A percentile compares a stretch with the other conserved stretches of the same genome.
phyloP scores from a whole-genome alignment of 2,888 invertebrate species.

The Trachelus troglodyta region DNA sequence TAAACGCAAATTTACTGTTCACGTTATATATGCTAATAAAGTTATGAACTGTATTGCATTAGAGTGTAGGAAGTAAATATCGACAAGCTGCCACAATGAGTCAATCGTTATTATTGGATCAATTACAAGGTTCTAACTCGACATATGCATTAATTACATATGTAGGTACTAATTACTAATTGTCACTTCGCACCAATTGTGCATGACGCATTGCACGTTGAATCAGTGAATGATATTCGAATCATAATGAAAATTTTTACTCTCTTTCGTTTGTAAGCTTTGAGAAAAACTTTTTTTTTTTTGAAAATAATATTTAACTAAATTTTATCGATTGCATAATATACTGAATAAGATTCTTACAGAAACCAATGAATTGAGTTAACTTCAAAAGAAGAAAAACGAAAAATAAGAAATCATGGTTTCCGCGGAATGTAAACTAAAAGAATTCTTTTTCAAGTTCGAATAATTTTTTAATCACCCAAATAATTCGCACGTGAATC shows the following conservation, averaged over 20 bases:
- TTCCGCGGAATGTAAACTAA: not conserved
- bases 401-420: not conserved
- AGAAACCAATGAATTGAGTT: not conserved
- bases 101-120: not conserved
- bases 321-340: not conserved
- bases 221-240: not conserved
- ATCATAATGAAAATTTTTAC: not conserved
- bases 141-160: not conserved
- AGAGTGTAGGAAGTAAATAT: not conserved
- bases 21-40: not conserved
- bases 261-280: not conserved
- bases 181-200: not conserved
- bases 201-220: not conserved
- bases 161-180: not conserved
- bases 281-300: not conserved
- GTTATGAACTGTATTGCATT: not conserved
- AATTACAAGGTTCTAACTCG: not conserved
- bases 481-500: conserved; percentile 20
- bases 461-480: conserved; percentile 14
- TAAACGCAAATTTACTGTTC: not conserved
- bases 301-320: not conserved
- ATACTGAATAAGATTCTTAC: not conserved
- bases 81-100: not conserved
- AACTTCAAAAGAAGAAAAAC: not conserved
- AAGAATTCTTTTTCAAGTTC: not conserved